Conservation (phyloP, 1,140 invertebrate species). For the Drosophila paulistorum region DNA sequence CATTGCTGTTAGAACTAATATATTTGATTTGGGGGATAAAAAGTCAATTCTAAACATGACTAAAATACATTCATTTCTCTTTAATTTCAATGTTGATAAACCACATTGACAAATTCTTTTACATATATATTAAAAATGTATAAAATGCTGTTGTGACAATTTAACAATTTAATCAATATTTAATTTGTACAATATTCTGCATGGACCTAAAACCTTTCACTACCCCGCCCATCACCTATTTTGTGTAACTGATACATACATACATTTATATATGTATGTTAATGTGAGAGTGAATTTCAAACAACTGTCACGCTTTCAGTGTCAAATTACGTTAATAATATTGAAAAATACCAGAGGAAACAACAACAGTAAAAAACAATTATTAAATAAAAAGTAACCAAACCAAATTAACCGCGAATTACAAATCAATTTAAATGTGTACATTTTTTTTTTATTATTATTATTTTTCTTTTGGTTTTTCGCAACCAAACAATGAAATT, state of each 20-base stretch:
- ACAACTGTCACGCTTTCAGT: conserved; percentile 63
- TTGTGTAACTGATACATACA: too few relatives aligned
- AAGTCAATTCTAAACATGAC: conserved; percentile 1
- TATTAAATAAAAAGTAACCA: conserved; percentile 57
- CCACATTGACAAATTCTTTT: conserved; percentile 1
- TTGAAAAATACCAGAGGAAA: conserved; percentile 23
- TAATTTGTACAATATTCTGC: conserved; percentile 37
- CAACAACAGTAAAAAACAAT: conserved; percentile 36
- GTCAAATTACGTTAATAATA: conserved; percentile 72
- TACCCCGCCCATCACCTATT: background rate
- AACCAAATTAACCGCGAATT: conserved; percentile 70
- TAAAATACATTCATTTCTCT: background rate
- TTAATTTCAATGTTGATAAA: background rate
- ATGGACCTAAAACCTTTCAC: conserved; percentile 3
- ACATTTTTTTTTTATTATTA: conserved; percentile 32
- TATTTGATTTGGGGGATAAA: background rate
- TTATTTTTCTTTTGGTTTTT: background rate
- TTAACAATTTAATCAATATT: conserved; percentile 51
- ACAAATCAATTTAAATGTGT: conserved; percentile 75
- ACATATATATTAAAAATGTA: conserved; percentile 1
- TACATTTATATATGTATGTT: background rate
- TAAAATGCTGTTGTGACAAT: conserved; percentile 40
- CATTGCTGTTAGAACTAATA: conserved; percentile 21
- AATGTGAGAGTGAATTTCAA: conserved; percentile 24
- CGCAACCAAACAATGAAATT: conserved; percentile 52